Conservation (phyloP, 2,888 invertebrate genomes). For the Tuta absoluta region DNA sequence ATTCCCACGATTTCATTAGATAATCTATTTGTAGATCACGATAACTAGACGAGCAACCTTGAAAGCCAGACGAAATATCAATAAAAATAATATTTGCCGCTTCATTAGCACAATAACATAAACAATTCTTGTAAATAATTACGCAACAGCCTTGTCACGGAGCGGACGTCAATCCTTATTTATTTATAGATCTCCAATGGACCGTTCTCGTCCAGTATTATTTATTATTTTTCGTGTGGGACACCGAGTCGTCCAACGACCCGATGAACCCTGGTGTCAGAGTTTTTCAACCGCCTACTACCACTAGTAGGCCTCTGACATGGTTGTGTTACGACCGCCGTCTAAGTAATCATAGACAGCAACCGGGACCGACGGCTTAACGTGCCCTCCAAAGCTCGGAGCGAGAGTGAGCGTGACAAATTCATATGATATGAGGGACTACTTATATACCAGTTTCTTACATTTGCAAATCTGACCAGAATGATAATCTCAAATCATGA, state of each 20-base stretch:
- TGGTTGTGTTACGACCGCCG: no score
- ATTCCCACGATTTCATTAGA: neutral
- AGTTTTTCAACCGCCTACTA: no score
- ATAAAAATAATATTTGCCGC: neutral
- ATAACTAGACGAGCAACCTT: neutral
- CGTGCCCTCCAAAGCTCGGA: no score
- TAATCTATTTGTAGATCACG: neutral
- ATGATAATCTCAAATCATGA: neutral
- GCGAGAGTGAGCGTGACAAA: neutral
- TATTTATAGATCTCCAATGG: constrained; percentile 9
- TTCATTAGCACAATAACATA: neutral
- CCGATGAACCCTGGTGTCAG: no score
- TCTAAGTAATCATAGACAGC: no score
- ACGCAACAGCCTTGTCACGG: constrained; percentile 2
- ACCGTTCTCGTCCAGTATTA: neutral
- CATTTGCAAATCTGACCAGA: neutral
- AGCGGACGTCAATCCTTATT: constrained; percentile 1
- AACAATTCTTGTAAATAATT: neutral
- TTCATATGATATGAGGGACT: neutral
- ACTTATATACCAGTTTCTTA: neutral
- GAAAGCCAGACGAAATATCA: neutral
- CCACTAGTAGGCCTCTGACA: no score
- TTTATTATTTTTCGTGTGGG: no score
- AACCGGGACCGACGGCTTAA: no score
- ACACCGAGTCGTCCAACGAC: no score